phyloP scores from a whole-genome alignment of 2,888 invertebrate genomes.

The Eilema griseolum region DNA sequence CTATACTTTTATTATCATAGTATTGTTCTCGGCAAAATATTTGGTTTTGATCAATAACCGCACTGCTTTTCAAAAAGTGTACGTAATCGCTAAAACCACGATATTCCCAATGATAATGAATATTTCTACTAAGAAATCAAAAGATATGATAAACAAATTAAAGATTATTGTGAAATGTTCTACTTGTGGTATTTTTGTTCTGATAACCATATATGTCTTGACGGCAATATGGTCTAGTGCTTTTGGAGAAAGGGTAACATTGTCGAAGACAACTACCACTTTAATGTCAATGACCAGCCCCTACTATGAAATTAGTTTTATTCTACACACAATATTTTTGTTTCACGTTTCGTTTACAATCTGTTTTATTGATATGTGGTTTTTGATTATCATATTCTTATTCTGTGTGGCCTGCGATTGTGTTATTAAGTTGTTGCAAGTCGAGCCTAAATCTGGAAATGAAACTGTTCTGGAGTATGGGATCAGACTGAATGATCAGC shows the following conservation, averaged over 20 bases:
- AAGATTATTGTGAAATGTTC: conserved; percentile 51
- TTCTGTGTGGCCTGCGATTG: conserved; percentile 62
- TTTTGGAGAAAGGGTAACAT: conserved; percentile 57
- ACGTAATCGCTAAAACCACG: conserved; percentile 61
- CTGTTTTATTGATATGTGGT: conserved; percentile 69
- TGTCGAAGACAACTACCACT: conserved; percentile 67
- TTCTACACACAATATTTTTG: conserved; percentile 65
- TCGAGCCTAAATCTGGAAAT: conserved; percentile 35
- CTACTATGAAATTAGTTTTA: conserved; percentile 67
- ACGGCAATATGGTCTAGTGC: conserved; percentile 64
- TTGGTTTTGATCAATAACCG: conserved; percentile 57
- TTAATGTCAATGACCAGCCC: conserved; percentile 72
- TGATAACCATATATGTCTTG: conserved; percentile 57
- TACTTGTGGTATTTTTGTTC: conserved; percentile 51
- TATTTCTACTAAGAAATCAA: conserved; percentile 44
- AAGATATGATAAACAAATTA: conserved; percentile 48
- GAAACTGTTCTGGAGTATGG: conserved; percentile 55
- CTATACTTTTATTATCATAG: conserved; percentile 63
- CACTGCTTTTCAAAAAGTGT: conserved; percentile 57
- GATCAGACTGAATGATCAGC: conserved; percentile 55
- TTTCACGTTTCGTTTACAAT: conserved; percentile 58
- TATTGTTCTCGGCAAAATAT: conserved; percentile 58
- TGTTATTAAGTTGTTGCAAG: conserved; percentile 53
- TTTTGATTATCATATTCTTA: conserved; percentile 63
- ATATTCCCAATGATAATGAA: conserved; percentile 56